Evolutionary conservation across 1,140 invertebrate genomes (phyloP).

Genomic region (Megalopta genalis): DNA sequence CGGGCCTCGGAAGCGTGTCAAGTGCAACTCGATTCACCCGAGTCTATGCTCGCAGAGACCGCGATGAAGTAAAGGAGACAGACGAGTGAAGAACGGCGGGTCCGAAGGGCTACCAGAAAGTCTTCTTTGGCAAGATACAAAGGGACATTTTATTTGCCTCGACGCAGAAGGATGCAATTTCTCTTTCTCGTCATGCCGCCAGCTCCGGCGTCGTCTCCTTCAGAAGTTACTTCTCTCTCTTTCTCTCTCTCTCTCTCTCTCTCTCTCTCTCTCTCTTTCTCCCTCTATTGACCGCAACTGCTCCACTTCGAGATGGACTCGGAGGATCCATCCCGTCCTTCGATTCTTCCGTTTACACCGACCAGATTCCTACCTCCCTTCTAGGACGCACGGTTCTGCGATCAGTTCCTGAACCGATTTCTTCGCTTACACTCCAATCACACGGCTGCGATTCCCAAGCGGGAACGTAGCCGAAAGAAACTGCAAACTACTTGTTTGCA

Average conservation of each 20-base stretch:
- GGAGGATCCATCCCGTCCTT: conserved; percentile 20
- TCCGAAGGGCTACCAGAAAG: not conserved
- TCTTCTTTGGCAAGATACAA: conserved; percentile 33
- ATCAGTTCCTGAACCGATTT: conserved; percentile 12
- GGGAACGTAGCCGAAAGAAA: too few species aligned
- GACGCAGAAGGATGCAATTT: conserved; percentile 25
- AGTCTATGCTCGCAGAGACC: not conserved
- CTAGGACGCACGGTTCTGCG: not conserved
- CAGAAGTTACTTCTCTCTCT: not conserved
- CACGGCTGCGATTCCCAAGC: too few species aligned
- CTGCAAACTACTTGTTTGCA: too few species aligned
- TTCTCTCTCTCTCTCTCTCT: too few species aligned
- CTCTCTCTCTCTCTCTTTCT: not conserved
- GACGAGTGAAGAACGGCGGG: not conserved
- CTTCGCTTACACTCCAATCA: conserved; percentile 7
- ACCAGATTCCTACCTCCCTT: not conserved
- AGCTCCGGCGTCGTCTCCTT: conserved; percentile 5
- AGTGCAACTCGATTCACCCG: conserved; percentile 3
- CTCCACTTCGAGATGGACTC: conserved; percentile 22
- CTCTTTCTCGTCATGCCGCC: conserved; percentile 14
- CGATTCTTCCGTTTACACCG: conserved; percentile 11
- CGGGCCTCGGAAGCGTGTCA: conserved; percentile 13
- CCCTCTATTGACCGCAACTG: not conserved
- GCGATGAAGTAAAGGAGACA: not conserved
- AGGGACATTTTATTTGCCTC: conserved; percentile 37